A percentile compares a stretch with the other conserved stretches of the same genome.
phyloP scores from a whole-genome alignment of 1,140 invertebrate genomes.

The Bombus haemorrhoidalis region DNA sequence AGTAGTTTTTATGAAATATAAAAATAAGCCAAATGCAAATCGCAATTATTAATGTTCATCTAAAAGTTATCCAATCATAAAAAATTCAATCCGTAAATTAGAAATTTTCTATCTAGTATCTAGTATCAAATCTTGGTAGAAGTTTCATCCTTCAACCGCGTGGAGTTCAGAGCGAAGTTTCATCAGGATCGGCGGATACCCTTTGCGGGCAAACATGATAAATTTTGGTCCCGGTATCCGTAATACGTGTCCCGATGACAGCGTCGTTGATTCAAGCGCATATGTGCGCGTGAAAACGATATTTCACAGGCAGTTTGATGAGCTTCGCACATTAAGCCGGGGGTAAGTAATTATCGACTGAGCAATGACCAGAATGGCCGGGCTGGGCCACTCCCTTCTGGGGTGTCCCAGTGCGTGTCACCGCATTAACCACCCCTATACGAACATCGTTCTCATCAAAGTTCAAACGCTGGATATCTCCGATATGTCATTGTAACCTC shows the following conservation, averaged over 20 bases:
- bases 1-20: too few species aligned
- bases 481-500: constrained; percentile 72
- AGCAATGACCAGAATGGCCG: constrained; percentile 70
- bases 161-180: constrained; percentile 14
- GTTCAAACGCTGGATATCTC: constrained; percentile 76
- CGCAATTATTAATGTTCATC: too few species aligned
- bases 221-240: constrained; percentile 58
- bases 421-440: constrained; percentile 75
- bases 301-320: constrained; percentile 72
- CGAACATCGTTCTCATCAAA: constrained; percentile 75
- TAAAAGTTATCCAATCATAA: too few species aligned
- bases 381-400: constrained; percentile 75
- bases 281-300: constrained; percentile 68
- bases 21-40: too few species aligned
- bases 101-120: too few species aligned
- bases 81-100: too few species aligned
- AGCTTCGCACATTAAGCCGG: constrained; percentile 72
- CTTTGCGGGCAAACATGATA: constrained; percentile 57
- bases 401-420: constrained; percentile 78
- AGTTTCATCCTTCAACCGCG: constrained; percentile 4
- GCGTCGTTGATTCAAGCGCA: constrained; percentile 57
- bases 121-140: background rate
- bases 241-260: constrained; percentile 61
- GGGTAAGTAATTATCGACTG: constrained; percentile 79
- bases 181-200: constrained; percentile 18